Evolutionary conservation across 2,888 invertebrate genomes (phyloP), one percentile per base, ranked within the genome.

Genomic region (Clunio marinus): DNA sequence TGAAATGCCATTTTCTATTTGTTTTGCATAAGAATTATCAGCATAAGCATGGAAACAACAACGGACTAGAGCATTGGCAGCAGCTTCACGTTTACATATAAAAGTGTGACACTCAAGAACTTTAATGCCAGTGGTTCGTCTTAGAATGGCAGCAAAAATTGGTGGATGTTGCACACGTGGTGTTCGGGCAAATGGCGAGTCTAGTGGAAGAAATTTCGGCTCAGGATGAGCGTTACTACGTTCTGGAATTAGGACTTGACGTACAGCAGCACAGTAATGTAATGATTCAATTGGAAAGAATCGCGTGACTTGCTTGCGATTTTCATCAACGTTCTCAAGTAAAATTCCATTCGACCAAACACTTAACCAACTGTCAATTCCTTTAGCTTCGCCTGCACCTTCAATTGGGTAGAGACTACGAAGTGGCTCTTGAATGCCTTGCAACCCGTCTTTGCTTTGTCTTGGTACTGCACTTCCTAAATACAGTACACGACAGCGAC

Each of bases 51-150:
- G 96, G 81, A 97, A 97, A 81, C 96, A 96, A 80, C 96, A 96
- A 74, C 95, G 85, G 71, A 97, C 97, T 75, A 99, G 84, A 73
- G 98, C 97, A 80, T 98, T 95, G 71, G 98, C 98, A 58, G 98
- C 97, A 76, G 94, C 91, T 78, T 96, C 94, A 69, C 95, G 87
- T 74, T 96, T 93, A 80, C 96, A 96, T 75, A 99, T 94, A 80
- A 99, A 98, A 71, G 96, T 96, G 81, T 99, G 98, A 81, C 98
- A 98, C 81, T 99, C 99, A 71, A 99, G 84, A 69, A 96, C 96
- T 80, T 97, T 97, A 73, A 98, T 96, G 67, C 98, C 98, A 62
- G 92, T 91, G 58, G 96, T 97, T 72, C 98, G 86, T 60, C 98
- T 86, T 73, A 99, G 82, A 71, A 99, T 97, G 73, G 96, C 96